Evolutionary conservation across 2,888 invertebrate species (phyloP), one percentile per base, ranked within the genome.

Genomic region (Heliconius hortense): DNA sequence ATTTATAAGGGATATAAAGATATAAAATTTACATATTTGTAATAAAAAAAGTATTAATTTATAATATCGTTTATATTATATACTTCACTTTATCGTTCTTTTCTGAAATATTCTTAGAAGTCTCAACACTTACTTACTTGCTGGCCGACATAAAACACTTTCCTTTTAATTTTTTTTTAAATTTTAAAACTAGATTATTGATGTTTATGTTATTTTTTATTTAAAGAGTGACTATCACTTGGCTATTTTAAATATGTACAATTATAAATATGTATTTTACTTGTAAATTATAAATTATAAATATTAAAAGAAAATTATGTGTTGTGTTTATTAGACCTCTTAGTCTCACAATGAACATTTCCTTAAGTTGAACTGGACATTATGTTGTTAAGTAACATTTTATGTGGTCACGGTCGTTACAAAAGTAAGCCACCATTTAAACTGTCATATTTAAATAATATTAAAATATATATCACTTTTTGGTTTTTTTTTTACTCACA

Each of bases 351-450:
- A 66, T 66, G 66, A 66, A 43, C 8, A 24, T 43, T 66, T 66
- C 66, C 66, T 66, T 43, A 66, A 39, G 43, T n/a, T 24, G 66
- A 43, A 24, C 39, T 15, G 66, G 24, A 66, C 39, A 43, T 66
- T 66, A 66, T 66, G 43, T 24, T 15, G 15, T 66, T 66, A 26
- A 66, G 43, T 43, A 24, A 66, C 24, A 26, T 43, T 43, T 66
- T 39, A 39, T 24, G 39, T 43, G 39, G 66, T 66, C 39, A 66
- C 24, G 39, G 66, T 43, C 39, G 15, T 43, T 66, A 18, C 39
- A 43, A 43, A 18, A 66, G 66, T 66, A 66, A 66, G 24, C 39
- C 13, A 66, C 39, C 7, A 43, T 66, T 66, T 66, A 66, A 66
- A 15, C 39, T 66, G 39, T 66, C 39, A 39, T 66, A 43, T n/a